These are phyloP conservation scores for Pseudomyrmex dendroicus DNA, from an alignment of 1,140 invertebrate species.

Conservation along the genomic window DNA sequence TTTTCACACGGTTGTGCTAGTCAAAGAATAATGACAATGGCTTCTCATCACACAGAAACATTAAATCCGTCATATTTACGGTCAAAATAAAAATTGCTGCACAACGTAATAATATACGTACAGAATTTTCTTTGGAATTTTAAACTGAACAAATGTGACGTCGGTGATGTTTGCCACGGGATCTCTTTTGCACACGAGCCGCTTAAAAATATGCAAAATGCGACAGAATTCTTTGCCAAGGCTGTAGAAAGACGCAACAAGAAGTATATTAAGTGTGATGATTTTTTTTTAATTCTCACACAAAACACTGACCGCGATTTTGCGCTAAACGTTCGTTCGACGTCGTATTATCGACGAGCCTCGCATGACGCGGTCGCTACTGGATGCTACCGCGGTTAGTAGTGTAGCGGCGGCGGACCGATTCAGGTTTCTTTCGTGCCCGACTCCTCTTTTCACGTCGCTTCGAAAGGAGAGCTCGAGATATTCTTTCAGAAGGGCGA, in stretches of 20 bases:
- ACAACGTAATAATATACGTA: background rate
- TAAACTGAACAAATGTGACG: background rate
- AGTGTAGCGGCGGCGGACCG: slow-evolving; percentile 57
- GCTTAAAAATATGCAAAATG: background rate
- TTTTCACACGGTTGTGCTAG: background rate
- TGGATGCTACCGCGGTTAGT: slow-evolving; percentile 63
- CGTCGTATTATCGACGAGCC: slow-evolving; percentile 1
- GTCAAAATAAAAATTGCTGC: slow-evolving; percentile 1
- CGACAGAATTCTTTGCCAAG: background rate
- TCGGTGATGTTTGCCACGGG: background rate
- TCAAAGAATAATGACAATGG: slow-evolving; percentile 41
- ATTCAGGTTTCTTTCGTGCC: slow-evolving; percentile 67
- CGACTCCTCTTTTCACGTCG: slow-evolving; percentile 56
- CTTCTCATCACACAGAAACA: slow-evolving; percentile 28
- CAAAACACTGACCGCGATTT: background rate
- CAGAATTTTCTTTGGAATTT: background rate
- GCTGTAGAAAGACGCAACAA: background rate
- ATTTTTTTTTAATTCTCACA: slow-evolving; percentile 17
- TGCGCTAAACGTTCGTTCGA: slow-evolving; percentile 31
- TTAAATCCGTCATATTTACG: slow-evolving; percentile 47
- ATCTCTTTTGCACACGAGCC: background rate
- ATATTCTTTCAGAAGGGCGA: slow-evolving; percentile 52
- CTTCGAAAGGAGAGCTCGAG: slow-evolving; percentile 60
- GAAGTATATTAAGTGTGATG: background rate
- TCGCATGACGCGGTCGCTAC: slow-evolving; percentile 49